Evolutionary conservation across 1,140 invertebrate species (phyloP).

Genomic region (Drosophila sucinea): DNA sequence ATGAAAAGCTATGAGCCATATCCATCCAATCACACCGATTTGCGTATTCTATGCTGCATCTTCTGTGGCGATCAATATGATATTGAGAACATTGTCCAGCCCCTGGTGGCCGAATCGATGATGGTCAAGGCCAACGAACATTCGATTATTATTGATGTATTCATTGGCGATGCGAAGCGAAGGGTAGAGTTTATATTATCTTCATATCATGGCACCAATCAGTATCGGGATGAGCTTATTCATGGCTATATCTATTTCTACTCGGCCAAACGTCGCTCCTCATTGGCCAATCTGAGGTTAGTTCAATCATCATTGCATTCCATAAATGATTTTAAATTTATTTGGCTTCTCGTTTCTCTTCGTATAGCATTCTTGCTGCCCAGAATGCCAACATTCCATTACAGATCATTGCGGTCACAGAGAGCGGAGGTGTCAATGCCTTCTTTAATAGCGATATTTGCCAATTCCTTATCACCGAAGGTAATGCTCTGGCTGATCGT

Average conservation of each 20-base stretch:
- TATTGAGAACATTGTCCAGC: slow-evolving; percentile 94
- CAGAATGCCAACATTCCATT: slow-evolving; percentile 97
- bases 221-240: slow-evolving; percentile 95
- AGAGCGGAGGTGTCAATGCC: slow-evolving; percentile 92
- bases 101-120: slow-evolving; percentile 93
- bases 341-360: not conserved
- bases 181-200: slow-evolving; percentile 97
- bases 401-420: slow-evolving; percentile 96
- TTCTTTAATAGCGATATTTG: slow-evolving; percentile 95
- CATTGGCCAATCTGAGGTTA: slow-evolving; percentile 95
- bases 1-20: slow-evolving; percentile 81
- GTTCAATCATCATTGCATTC: slow-evolving; percentile 56
- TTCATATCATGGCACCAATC: slow-evolving; percentile 97
- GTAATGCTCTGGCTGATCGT: slow-evolving; percentile 95
- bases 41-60: slow-evolving; percentile 96
- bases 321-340: not conserved
- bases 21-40: slow-evolving; percentile 81
- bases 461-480: slow-evolving; percentile 95
- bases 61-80: slow-evolving; percentile 98
- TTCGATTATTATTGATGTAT: slow-evolving; percentile 95
- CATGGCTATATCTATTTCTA: slow-evolving; percentile 98
- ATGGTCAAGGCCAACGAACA: slow-evolving; percentile 94
- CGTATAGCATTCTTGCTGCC: slow-evolving; percentile 93
- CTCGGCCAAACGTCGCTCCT: slow-evolving; percentile 97
- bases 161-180: slow-evolving; percentile 93